These are phyloP conservation scores for Polietes domitor DNA, from an alignment of 2,888 invertebrate genomes.

Conservation along the genomic window DNA sequence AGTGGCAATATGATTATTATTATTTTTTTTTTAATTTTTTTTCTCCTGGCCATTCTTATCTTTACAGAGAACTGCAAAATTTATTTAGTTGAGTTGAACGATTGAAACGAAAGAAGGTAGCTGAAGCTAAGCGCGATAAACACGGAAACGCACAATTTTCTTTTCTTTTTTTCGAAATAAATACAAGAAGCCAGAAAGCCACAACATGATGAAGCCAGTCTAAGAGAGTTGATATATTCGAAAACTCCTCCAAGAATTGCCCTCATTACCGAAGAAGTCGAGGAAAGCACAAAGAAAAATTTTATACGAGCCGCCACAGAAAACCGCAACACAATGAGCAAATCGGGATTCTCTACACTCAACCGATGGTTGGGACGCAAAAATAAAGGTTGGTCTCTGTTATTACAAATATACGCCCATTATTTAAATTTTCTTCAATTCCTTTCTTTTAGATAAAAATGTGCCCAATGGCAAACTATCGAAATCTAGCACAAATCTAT, in stretches of 20 bases:
- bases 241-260: neutral
- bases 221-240: conserved; percentile 9
- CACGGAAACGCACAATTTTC: neutral
- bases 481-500: conserved; percentile 77
- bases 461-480: conserved; percentile 77
- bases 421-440: neutral
- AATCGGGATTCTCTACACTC: conserved; percentile 80
- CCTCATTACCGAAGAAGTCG: neutral
- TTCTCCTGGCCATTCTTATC: conserved; percentile 10
- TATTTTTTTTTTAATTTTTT: conserved; percentile 5
- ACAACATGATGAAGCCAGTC: neutral
- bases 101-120: neutral
- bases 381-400: conserved; percentile 79
- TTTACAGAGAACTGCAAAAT: conserved; percentile 20
- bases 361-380: conserved; percentile 81
- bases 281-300: neutral
- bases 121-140: neutral
- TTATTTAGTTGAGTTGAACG: conserved; percentile 10
- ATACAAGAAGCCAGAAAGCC: neutral
- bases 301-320: neutral
- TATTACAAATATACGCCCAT: no score
- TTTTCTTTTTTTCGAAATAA: no score
- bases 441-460: conserved; percentile 70
- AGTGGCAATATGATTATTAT: conserved; percentile 2
- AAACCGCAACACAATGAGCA: conserved; percentile 73